Base-by-base conservation (phyloP, 2,888 invertebrate genomes). In the Dioctria linearis region DNA sequence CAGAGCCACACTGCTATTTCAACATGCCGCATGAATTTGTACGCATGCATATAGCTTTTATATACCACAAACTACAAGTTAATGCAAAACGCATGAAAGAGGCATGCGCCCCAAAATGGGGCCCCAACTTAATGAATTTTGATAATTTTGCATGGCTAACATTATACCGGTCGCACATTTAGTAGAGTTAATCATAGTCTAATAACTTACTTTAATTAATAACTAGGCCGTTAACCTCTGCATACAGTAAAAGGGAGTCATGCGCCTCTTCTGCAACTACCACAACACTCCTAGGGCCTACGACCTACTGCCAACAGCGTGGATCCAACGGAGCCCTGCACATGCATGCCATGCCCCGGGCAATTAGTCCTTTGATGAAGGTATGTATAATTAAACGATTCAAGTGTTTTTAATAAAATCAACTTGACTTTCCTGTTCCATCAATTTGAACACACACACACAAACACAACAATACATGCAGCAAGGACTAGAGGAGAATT, bases 221-320 rank as follows among this genome's bases (percentile, higher is more conserved):
- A 76, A 42, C 92, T 91, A 93, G 92, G 87, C 94, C 94, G 85
- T 92, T 94, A 79, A 93, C 93, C 84, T 90, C 87, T 9, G 87
- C 88, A 82, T 92, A 92, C 86, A 90, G 92, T 85, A 95, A 95
- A 88, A 90, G 95, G 82, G 95, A 95, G 88, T 95, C 95, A 4
- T 93, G 94, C 82, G 93, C 94, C 13, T 94, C 95, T 79, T 95
- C 95, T 88, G 92, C 93, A 79, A 95, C 95, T 57, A 95, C 95
- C 80, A 95, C 95, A 11, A 95, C 95, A 4, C 90, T 94, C 83
- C 91, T 95, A 84, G 90, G 91, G 40, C 88, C 87, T 63, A 89
- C 80, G 83, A 87, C 84, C 78, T 86, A 85, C 83, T 85, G 83
- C 76, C 85, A 85, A 84, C 88, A 88, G 82, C 87, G 88, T 13